Evolutionary conservation across 2,888 invertebrate species (phyloP).

Genomic region (Seira musarum): DNA sequence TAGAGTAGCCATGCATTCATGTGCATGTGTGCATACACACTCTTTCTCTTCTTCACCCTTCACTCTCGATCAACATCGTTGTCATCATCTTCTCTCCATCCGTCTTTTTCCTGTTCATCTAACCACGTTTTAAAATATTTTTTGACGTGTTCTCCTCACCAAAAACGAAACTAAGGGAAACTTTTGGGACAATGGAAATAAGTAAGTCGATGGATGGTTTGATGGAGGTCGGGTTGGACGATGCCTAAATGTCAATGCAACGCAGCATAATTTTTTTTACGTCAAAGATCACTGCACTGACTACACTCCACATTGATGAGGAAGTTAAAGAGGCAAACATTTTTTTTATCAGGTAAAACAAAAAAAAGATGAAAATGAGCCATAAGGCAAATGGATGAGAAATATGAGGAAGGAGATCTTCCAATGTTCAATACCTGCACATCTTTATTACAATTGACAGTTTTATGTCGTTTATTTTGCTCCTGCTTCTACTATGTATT

Average conservation of each 20-base stretch:
- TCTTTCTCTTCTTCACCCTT: slow-evolving; percentile 49
- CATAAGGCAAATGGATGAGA: not conserved
- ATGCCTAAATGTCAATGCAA: slow-evolving; percentile 9
- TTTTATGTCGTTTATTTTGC: too few species aligned
- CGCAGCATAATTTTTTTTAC: not conserved
- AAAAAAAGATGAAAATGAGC: not conserved
- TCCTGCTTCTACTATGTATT: too few species aligned
- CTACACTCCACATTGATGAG: not conserved
- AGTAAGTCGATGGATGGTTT: not conserved
- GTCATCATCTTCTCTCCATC: slow-evolving; percentile 52
- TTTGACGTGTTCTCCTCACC: not conserved
- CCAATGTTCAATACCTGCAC: too few species aligned
- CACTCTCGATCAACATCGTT: slow-evolving; percentile 54
- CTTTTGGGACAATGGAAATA: not conserved
- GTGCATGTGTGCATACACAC: slow-evolving; percentile 45
- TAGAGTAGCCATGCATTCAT: slow-evolving; percentile 56
- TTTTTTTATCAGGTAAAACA: not conserved
- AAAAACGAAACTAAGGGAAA: not conserved
- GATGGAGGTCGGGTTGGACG: too few species aligned
- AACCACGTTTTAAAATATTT: not conserved
- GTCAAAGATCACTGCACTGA: not conserved
- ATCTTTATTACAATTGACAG: too few species aligned
- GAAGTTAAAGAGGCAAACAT: too few species aligned
- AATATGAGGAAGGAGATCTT: too few species aligned
- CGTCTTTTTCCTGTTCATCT: slow-evolving; percentile 15